Evolutionary conservation across 2,113 vertebrate genomes (phyloP).

Genomic region (Bungarus multicinctus): DNA sequence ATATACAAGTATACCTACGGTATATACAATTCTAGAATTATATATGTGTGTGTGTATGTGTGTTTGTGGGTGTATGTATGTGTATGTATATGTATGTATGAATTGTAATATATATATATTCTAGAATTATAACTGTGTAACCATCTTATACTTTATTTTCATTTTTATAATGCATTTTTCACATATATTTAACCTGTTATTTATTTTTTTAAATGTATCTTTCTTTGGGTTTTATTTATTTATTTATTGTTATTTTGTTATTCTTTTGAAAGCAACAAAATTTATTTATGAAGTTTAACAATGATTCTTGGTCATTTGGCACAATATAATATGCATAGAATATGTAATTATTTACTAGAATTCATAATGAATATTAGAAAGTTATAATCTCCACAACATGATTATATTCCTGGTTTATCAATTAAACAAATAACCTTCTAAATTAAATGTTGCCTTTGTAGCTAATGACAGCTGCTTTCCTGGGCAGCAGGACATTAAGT

Average conservation of each 20-base stretch:
- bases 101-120: too few species aligned
- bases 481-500: constrained; percentile 13
- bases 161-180: too few species aligned
- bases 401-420: neutral
- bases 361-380: neutral
- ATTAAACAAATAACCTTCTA: neutral
- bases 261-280: neutral
- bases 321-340: neutral
- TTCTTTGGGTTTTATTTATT: too few species aligned
- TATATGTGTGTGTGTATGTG: too few species aligned
- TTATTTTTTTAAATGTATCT: too few species aligned
- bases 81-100: too few species aligned
- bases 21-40: too few species aligned
- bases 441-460: constrained; percentile 21
- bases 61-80: too few species aligned
- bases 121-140: too few species aligned
- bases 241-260: neutral
- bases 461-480: constrained; percentile 22
- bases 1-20: too few species aligned
- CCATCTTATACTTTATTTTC: too few species aligned
- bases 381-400: neutral
- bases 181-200: too few species aligned
- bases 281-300: neutral
- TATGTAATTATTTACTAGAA: neutral
- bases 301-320: neutral